Conservation (phyloP, 2,888 invertebrate species). For the Conomelus anceps region DNA sequence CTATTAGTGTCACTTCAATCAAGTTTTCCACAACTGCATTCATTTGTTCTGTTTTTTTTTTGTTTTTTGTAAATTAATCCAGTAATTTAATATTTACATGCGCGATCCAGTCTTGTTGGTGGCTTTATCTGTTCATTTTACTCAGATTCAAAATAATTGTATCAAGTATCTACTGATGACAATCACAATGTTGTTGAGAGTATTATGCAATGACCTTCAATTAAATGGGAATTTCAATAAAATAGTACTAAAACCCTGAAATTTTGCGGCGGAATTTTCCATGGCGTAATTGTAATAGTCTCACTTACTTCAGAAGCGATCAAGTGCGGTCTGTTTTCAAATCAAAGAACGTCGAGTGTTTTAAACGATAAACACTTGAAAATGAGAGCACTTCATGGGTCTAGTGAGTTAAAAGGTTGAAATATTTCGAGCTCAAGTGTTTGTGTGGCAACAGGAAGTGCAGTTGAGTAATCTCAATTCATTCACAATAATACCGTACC, state of each 20-base stretch:
- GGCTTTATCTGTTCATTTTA: background rate
- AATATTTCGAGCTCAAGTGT: background rate
- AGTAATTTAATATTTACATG: background rate
- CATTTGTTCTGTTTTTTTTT: background rate
- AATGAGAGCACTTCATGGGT: background rate
- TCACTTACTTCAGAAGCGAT: background rate
- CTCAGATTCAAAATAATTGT: background rate
- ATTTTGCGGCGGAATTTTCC: background rate
- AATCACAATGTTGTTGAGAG: background rate
- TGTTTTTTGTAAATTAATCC: background rate
- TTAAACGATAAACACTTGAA: background rate
- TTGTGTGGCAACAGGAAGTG: background rate
- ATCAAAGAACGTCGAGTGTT: background rate
- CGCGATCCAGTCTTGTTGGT: background rate
- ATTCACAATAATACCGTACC: background rate
- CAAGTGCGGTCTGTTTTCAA: background rate
- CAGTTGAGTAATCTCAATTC: background rate
- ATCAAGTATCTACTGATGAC: background rate
- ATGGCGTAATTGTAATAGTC: background rate
- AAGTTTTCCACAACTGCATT: background rate
- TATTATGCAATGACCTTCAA: background rate
- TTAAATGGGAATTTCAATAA: background rate
- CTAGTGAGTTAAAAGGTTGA: too few species aligned
- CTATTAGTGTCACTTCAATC: background rate
- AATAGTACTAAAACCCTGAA: background rate